Conservation (phyloP, 2,888 invertebrate genomes). For the Caenorhabditis drosophilae region DNA sequence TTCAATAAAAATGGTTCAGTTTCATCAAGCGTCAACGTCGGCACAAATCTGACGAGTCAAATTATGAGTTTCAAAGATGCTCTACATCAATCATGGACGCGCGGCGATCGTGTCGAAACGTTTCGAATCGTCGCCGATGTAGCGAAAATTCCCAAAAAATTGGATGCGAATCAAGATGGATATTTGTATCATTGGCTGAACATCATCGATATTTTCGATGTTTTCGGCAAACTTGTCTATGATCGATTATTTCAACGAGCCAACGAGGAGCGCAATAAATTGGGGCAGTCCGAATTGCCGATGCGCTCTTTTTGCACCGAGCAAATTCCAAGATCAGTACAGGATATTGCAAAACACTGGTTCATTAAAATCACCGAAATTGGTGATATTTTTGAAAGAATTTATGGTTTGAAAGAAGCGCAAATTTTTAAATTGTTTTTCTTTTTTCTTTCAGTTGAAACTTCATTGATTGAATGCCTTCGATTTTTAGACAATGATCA, state of each 20-base stretch:
- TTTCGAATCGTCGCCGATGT: constrained; percentile 4
- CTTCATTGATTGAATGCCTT: constrained; percentile 49
- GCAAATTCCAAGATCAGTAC: constrained; percentile 73
- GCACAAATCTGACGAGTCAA: constrained; percentile 14
- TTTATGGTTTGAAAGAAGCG: constrained; percentile 77
- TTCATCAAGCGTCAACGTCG: constrained; percentile 9
- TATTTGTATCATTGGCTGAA: constrained; percentile 86
- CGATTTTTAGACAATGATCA: constrained; percentile 50
- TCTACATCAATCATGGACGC: constrained; percentile 12
- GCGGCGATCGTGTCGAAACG: constrained; percentile 26
- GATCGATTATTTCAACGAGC: constrained; percentile 80
- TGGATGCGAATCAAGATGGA: constrained; percentile 12
- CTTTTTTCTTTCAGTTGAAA: constrained; percentile 50
- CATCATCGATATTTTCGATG: constrained; percentile 92
- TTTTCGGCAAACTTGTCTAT: constrained; percentile 85
- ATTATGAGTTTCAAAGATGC: constrained; percentile 17
- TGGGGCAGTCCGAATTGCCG: neutral
- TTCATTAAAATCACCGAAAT: constrained; percentile 98
- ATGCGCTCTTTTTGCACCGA: neutral
- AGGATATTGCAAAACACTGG: constrained; percentile 85
- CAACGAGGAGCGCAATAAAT: constrained; percentile 20
- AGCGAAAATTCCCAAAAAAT: neutral
- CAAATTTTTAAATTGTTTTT: no score
- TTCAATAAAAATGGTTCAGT: no score
- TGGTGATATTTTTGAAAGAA: constrained; percentile 84